Evolutionary conservation across 2,888 invertebrate species (phyloP).

Genomic region (Tinea pellionella): DNA sequence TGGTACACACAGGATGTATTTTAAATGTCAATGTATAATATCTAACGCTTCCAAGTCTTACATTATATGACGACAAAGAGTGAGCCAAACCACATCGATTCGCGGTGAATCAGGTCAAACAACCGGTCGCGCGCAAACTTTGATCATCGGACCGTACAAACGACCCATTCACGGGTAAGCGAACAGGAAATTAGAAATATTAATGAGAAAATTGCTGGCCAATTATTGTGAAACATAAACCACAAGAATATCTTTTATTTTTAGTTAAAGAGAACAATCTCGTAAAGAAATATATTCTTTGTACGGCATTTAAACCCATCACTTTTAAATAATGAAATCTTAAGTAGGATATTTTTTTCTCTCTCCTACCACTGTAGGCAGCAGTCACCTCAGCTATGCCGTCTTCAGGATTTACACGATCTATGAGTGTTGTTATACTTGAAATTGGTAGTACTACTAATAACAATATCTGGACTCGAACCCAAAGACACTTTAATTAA

Average conservation of each 20-base stretch:
- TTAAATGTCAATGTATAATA: too few species aligned
- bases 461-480: too few species aligned
- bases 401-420: too few species aligned
- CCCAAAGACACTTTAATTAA: too few species aligned
- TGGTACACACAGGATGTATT: too few species aligned
- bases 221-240: background rate
- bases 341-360: too few species aligned
- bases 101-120: slow-evolving; percentile 10
- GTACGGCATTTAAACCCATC: background rate
- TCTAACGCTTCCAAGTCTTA: background rate
- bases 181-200: slow-evolving; percentile 11
- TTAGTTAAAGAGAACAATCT: background rate
- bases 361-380: too few species aligned
- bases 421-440: too few species aligned
- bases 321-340: too few species aligned
- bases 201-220: slow-evolving; percentile 8
- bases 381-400: too few species aligned
- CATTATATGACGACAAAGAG: background rate
- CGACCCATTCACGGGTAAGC: slow-evolving; percentile 10
- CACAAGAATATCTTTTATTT: background rate
- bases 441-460: too few species aligned
- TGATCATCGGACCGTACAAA: slow-evolving; percentile 6
- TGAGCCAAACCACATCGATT: background rate
- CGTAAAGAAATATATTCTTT: background rate
- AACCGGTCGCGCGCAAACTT: slow-evolving; percentile 5